Conservation (phyloP, 2,888 invertebrate species). For the Polyploca ridens region DNA sequence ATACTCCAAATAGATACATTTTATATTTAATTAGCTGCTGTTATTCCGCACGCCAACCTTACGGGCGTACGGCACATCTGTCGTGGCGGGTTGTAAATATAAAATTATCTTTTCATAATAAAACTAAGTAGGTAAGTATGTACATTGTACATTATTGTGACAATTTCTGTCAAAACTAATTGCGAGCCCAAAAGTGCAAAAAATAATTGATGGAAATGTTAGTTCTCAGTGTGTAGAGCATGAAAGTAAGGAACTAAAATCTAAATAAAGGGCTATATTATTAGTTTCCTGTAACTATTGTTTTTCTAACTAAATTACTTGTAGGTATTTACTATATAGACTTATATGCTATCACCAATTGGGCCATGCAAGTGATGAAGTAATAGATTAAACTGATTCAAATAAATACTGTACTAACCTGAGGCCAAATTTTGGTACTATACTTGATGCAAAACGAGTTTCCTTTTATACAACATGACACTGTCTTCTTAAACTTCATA, state of each 20-base stretch:
- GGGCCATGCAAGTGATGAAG: too few relatives aligned
- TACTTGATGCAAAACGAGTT: slow-evolving; percentile 67
- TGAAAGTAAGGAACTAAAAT: too few relatives aligned
- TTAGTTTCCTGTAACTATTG: too few relatives aligned
- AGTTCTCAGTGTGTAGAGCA: too few relatives aligned
- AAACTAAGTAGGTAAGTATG: neutral
- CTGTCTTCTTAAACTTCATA: slow-evolving; percentile 77
- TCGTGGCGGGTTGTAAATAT: slow-evolving; percentile 21
- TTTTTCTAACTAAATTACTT: too few relatives aligned
- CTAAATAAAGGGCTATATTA: too few relatives aligned
- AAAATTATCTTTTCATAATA: neutral
- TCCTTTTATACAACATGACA: slow-evolving; percentile 70
- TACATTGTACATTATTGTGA: neutral
- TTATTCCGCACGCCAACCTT: slow-evolving; percentile 30
- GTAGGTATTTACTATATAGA: too few relatives aligned
- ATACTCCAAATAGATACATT: slow-evolving; percentile 36
- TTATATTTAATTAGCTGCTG: slow-evolving; percentile 60
- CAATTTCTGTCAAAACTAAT: neutral
- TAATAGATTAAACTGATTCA: too few relatives aligned
- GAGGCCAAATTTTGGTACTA: slow-evolving; percentile 44
- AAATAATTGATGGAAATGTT: too few relatives aligned
- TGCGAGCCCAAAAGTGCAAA: too few relatives aligned
- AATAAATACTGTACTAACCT: slow-evolving; percentile 32
- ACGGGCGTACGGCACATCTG: slow-evolving; percentile 19
- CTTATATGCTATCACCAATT: too few relatives aligned